Percentiles rank a stretch among this genome's conserved stretches.
Evolutionary conservation across 2,113 vertebrate genomes (phyloP).

Genomic region (Etheostoma spectabile): DNA sequence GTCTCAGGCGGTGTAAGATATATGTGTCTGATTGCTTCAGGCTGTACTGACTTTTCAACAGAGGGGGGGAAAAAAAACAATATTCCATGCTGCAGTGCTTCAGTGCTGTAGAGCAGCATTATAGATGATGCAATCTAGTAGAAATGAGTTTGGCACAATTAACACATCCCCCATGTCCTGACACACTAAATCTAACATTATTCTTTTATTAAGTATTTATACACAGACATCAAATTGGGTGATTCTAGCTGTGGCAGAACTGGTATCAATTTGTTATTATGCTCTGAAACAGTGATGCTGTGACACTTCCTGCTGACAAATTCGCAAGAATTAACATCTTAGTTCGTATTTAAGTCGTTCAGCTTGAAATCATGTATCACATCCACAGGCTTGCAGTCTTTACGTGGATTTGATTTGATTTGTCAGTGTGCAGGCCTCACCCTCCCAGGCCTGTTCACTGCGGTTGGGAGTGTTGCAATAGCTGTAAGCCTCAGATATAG

Average conservation of each 20-base stretch:
- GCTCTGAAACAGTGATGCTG: background rate
- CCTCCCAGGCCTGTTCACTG: slow-evolving; percentile 93
- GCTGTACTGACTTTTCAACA: slow-evolving; percentile 15
- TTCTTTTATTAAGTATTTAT: slow-evolving; percentile 48
- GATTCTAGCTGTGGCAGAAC: background rate
- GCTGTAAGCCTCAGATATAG: slow-evolving; percentile 88
- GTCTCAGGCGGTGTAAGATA: slow-evolving; percentile 2
- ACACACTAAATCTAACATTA: slow-evolving; percentile 54
- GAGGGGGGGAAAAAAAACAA: background rate
- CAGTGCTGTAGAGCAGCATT: slow-evolving; percentile 35
- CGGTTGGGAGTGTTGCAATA: slow-evolving; percentile 94
- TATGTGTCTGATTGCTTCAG: slow-evolving; percentile 15
- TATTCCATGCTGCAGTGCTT: background rate
- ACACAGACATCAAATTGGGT: slow-evolving; percentile 15
- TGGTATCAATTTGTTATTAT: background rate
- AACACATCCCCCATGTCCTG: slow-evolving; percentile 38
- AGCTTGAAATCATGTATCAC: background rate
- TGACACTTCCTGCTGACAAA: background rate
- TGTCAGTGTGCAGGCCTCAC: slow-evolving; percentile 76
- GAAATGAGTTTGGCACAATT: slow-evolving; percentile 40
- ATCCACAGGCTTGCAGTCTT: background rate
- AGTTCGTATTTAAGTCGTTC: background rate
- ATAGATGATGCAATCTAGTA: slow-evolving; percentile 57
- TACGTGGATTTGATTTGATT: background rate
- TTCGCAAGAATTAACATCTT: background rate